phyloP scores from a whole-genome alignment of 2,888 invertebrate genomes.

The Hyles lineata region DNA sequence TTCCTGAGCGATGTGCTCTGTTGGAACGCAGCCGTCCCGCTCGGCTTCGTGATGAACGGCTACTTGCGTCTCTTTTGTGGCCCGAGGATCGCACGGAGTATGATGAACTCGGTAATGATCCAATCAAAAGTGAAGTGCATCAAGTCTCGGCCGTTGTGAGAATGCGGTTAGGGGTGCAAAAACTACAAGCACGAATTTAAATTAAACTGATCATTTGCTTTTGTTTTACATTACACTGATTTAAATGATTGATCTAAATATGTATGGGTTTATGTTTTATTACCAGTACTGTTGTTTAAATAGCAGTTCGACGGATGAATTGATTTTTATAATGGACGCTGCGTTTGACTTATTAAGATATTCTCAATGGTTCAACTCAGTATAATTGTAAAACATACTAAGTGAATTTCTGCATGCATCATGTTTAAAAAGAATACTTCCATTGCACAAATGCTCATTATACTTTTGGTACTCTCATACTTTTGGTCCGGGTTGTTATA shows the following conservation, averaged over 20 bases:
- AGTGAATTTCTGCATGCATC: too few species aligned
- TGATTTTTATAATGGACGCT: not conserved
- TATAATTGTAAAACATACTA: too few species aligned
- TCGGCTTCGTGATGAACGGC: slow-evolving; percentile 44
- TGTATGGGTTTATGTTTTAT: not conserved
- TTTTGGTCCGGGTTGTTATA: too few species aligned
- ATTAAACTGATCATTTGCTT: slow-evolving; percentile 79
- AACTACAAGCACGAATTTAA: slow-evolving; percentile 81
- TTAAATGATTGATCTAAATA: slow-evolving; percentile 27
- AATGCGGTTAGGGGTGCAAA: slow-evolving; percentile 85
- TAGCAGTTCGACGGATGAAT: slow-evolving; percentile 1
- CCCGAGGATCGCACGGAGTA: slow-evolving; percentile 81
- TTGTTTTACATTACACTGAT: slow-evolving; percentile 68
- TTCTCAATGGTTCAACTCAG: too few species aligned
- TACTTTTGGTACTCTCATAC: too few species aligned
- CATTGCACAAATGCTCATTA: too few species aligned
- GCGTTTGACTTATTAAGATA: too few species aligned
- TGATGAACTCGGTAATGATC: slow-evolving; percentile 86
- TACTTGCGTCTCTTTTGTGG: slow-evolving; percentile 67
- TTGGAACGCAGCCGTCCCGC: slow-evolving; percentile 56
- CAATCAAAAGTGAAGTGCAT: slow-evolving; percentile 85
- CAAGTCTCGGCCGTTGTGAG: slow-evolving; percentile 81
- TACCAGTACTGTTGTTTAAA: slow-evolving; percentile 1
- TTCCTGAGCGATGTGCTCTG: slow-evolving; percentile 78
- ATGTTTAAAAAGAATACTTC: too few species aligned